phyloP scores from a whole-genome alignment of 2,888 invertebrate genomes.

The Morpho deidamia region DNA sequence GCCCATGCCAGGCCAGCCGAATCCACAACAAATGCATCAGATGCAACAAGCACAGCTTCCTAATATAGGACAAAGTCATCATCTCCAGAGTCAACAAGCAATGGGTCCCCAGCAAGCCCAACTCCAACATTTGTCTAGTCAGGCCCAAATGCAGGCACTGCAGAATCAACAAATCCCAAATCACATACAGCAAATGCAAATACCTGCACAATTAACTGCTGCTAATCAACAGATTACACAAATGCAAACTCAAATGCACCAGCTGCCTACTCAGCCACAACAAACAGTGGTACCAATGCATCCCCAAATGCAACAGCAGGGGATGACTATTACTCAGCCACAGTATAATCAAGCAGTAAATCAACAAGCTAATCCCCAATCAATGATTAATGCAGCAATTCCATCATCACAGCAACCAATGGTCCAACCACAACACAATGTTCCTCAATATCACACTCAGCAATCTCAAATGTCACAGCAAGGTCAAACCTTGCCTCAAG shows the following conservation, averaged over 20 bases:
- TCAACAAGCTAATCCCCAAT: slow-evolving; percentile 64
- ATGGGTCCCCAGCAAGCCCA: slow-evolving; percentile 71
- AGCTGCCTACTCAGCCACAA: slow-evolving; percentile 69
- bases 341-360: slow-evolving; percentile 73
- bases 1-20: slow-evolving; percentile 68
- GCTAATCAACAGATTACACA: slow-evolving; percentile 71
- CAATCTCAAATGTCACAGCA: slow-evolving; percentile 70
- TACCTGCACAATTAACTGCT: slow-evolving; percentile 62
- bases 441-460: slow-evolving; percentile 72
- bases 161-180: slow-evolving; percentile 77
- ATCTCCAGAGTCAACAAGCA: slow-evolving; percentile 64
- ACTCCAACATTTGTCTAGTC: slow-evolving; percentile 70
- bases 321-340: slow-evolving; percentile 70
- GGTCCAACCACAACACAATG: slow-evolving; percentile 70
- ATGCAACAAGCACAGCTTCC: slow-evolving; percentile 73
- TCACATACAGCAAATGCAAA: slow-evolving; percentile 76
- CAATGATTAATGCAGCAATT: slow-evolving; percentile 66
- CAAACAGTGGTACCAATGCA: slow-evolving; percentile 74
- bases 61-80: slow-evolving; percentile 66
- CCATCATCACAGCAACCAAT: slow-evolving; percentile 68
- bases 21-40: slow-evolving; percentile 68
- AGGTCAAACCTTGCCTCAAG: slow-evolving; percentile 69
- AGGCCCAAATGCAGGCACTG: slow-evolving; percentile 72
- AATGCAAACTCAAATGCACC: slow-evolving; percentile 74
- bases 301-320: slow-evolving; percentile 70